Base-by-base conservation (phyloP, 2,888 invertebrate genomes). In the Agrochola lychnidis region DNA sequence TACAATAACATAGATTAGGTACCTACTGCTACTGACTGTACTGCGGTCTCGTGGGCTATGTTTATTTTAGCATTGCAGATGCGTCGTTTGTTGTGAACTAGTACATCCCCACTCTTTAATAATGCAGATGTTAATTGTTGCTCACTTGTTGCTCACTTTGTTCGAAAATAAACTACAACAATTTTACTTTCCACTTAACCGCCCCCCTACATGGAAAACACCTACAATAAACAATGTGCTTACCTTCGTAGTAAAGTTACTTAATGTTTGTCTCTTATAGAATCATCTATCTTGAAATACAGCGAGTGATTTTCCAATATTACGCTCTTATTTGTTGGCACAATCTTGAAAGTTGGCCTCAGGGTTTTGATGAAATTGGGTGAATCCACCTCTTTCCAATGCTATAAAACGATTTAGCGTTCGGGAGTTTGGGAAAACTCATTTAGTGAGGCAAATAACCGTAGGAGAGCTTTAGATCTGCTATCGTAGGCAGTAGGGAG, bases 11-110 rank as follows among this genome's bases (percentile, higher is more conserved):
- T 53, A 4, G 19, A 62, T 69, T 78, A 78, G 70, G 74, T 70
- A 56, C n/a, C 42, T 64, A n/a, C n/a, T 42, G 36, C 42, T 64
- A n/a, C n/a, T 42, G 45, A 19, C n/a, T 76, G 45, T 75, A 67
- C 59, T 82, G 84, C 72, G 83, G 84, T 83, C 86, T 73, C 83
- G 45, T 19, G 74, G 79, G 86, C 77, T 77, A 88, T 90, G 86
- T 90, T 89, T 90, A 90, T 90, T 90, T 89, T 85, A 89, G 81
- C 88, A 88, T 88, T 90, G 90, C 90, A 91, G 90, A 88, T 89
- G 89, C 87, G 89, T 88, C 87, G 86, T 86, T 85, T 84, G 82
- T 85, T 87, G 75, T 77, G 66, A 81, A 75, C 86, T 75, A 76
- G 73, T 68, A 85, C 83, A 84, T 83, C 85, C 85, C 67, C 73